Conservation (phyloP, 1,140 invertebrate genomes). For the Pemphigus obesinymphae region DNA sequence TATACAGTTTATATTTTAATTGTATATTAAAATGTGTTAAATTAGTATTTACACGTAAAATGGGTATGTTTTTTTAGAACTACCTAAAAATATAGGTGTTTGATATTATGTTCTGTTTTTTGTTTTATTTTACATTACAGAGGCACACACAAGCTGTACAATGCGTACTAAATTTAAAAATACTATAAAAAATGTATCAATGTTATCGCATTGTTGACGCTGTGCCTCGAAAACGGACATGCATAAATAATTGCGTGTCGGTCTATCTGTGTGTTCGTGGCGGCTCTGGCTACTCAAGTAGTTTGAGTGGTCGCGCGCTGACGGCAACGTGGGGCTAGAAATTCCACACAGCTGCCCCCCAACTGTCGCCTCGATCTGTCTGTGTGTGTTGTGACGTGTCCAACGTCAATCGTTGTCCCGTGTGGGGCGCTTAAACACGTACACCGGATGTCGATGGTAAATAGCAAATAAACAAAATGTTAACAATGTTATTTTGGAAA, state of each 20-base stretch:
- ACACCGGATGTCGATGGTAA: constrained; percentile 39
- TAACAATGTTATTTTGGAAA: constrained; percentile 39
- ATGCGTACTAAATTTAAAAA: constrained; percentile 41
- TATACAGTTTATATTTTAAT: background rate
- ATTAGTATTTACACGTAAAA: background rate
- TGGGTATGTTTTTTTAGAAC: constrained; percentile 19
- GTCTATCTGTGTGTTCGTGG: constrained; percentile 18
- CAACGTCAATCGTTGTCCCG: constrained; percentile 40
- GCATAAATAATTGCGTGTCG: constrained; percentile 37
- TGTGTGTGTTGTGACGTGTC: constrained; percentile 37
- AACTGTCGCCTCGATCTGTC: constrained; percentile 25
- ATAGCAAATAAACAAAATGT: constrained; percentile 42
- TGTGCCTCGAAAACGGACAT: constrained; percentile 39
- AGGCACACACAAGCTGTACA: constrained; percentile 41
- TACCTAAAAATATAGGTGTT: constrained; percentile 31
- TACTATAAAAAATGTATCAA: constrained; percentile 34
- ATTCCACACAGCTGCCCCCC: constrained; percentile 33
- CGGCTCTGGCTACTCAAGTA: constrained; percentile 36
- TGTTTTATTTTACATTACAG: constrained; percentile 42
- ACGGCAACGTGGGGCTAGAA: constrained; percentile 31
- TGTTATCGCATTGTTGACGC: constrained; percentile 39
- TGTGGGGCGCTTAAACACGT: constrained; percentile 14
- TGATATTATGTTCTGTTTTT: constrained; percentile 40
- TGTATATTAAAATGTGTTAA: background rate
- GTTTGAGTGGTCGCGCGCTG: constrained; percentile 22